Base-by-base conservation (phyloP, 2,888 invertebrate species). In the Sturmia bella region DNA sequence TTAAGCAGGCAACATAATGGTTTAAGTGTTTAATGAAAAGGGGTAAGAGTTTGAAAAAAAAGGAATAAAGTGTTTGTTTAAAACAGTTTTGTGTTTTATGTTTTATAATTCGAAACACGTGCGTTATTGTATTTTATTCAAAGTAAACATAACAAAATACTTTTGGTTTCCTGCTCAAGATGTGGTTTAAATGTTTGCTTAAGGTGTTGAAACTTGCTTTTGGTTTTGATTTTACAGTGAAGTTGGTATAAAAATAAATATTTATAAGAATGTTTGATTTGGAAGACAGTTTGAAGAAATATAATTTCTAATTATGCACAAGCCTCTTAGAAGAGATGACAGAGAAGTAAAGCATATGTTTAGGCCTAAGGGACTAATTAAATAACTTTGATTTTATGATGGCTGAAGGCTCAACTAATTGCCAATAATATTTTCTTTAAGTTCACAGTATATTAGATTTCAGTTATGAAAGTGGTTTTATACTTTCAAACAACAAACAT, bases 161-260 rank as follows among this genome's bases (percentile, higher is more conserved):
- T 50, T 70, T 63, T 77, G 73, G 74, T 77, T 69, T 19, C 43
- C 81, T 74, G 69, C 81, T 82, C 59, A 54, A 70, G 69, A 74
- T 77, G 74, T 73, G 81, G 77, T 82, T 50, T 15, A 72, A 73
- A 79, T 73, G 41, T 72, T 76, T 56, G 21, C 41, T 43, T 45
- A 74, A 82, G 73, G 77, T 82, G 81, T 82, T 70, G 73, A 43
- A 73, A 69, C 69, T 72, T 74, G 21, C 45, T 41, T 70, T 80
- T 37, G 21, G 43, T 57, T 64, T 61, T 24, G 39, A 12, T 4
- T 39, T 27, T n/a, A 54, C 37, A 56, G 19, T 56, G 39, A 76
- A 68, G 54, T 72, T 68, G 57, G 69, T 52, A 43, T 52, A 24
- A 32, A 15, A 56, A 70, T 52, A 43, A 61, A 78, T 80, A 59